Conservation (phyloP, 2,888 invertebrate genomes). For the Pollenia angustigena region DNA sequence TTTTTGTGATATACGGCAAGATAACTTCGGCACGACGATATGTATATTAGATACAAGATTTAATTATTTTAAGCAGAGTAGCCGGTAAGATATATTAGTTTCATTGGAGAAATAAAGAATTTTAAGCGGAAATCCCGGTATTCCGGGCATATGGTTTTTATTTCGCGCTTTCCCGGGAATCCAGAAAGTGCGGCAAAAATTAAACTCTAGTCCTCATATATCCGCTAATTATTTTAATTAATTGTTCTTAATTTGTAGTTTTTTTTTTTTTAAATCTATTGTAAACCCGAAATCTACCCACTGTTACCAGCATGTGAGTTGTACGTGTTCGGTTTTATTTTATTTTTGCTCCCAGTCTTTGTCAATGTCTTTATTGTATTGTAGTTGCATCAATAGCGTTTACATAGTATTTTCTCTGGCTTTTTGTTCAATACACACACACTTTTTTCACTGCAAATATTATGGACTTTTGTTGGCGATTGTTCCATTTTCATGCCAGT, state of each 20-base stretch:
- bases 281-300: not conserved
- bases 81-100: no score
- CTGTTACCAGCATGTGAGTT: slow-evolving; percentile 23
- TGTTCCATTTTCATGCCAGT: slow-evolving; percentile 58
- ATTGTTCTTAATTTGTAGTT: no score
- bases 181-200: no score
- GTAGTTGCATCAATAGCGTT: slow-evolving; percentile 57
- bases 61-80: no score
- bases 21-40: no score
- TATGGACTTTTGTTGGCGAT: slow-evolving; percentile 56
- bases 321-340: not conserved
- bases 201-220: no score
- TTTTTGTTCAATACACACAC: slow-evolving; percentile 13
- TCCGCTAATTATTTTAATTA: not conserved
- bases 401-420: slow-evolving; percentile 40
- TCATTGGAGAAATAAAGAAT: no score
- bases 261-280: not conserved
- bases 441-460: slow-evolving; percentile 36
- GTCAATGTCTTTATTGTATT: slow-evolving; percentile 51
- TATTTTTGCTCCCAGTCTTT: slow-evolving; percentile 30
- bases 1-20: no score
- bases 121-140: no score
- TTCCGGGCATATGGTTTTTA: no score
- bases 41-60: no score
- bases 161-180: no score